These are phyloP conservation scores for Encarsia formosa DNA, from an alignment of 2,888 invertebrate genomes.

Conservation along the genomic window DNA sequence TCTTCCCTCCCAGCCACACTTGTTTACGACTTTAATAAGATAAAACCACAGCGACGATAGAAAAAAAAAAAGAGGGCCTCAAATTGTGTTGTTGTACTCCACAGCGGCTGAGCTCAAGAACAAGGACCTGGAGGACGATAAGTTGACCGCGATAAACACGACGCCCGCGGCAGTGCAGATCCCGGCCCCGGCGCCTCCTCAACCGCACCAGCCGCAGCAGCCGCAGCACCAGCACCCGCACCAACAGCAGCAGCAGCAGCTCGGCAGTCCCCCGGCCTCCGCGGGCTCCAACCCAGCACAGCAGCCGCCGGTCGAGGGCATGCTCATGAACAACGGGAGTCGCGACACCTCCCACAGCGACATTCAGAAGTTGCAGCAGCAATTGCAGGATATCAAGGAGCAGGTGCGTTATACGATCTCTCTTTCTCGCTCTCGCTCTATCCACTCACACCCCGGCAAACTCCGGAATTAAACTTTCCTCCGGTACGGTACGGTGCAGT, in stretches of 20 bases:
- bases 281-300: not conserved
- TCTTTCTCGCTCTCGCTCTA: too few species aligned
- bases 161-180: not conserved
- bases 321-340: conserved; percentile 65
- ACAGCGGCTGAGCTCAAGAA: conserved; percentile 10
- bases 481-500: too few species aligned
- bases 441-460: too few species aligned
- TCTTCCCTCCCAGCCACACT: too few species aligned
- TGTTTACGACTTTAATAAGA: too few species aligned
- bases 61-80: too few species aligned
- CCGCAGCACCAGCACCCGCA: not conserved
- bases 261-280: not conserved
- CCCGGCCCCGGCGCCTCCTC: not conserved
- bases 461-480: too few species aligned
- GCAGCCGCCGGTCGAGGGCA: conserved; percentile 40
- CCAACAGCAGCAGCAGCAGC: conserved; percentile 4
- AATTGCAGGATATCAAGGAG: conserved; percentile 95
- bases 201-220: not conserved
- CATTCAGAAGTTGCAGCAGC: conserved; percentile 87
- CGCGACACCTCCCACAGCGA: conserved; percentile 69
- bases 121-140: conserved; percentile 7
- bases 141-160: conserved; percentile 11
- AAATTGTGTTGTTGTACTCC: too few species aligned
- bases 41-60: too few species aligned
- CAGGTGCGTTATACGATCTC: conserved; percentile 74